A percentile compares a stretch with the other conserved stretches of the same genome.
These are phyloP conservation scores for Macrosoma leucophasiata DNA, from an alignment of 2,888 invertebrate species.

Conservation along the genomic window DNA sequence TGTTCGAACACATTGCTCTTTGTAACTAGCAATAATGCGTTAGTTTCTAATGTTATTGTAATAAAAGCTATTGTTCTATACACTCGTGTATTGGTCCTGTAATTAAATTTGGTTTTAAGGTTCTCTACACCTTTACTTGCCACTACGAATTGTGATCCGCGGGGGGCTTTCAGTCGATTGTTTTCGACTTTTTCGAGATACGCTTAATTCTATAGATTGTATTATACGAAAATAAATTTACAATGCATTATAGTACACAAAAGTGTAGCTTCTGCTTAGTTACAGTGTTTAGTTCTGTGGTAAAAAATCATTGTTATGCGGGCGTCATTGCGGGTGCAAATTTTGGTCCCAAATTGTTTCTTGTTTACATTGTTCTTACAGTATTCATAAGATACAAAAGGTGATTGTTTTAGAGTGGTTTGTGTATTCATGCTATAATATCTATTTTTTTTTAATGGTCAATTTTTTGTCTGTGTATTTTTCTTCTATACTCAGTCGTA, in stretches of 20 bases:
- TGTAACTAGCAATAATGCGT: too few species aligned
- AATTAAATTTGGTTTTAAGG: slow-evolving; percentile 19
- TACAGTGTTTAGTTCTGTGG: slow-evolving; percentile 49
- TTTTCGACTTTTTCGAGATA: slow-evolving; percentile 55
- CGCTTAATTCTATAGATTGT: slow-evolving; percentile 45
- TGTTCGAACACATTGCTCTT: slow-evolving; percentile 3
- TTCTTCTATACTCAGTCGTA: too few species aligned
- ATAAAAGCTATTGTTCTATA: too few species aligned
- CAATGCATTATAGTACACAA: slow-evolving; percentile 35
- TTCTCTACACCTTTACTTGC: slow-evolving; percentile 51
- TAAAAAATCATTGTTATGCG: slow-evolving; percentile 41
- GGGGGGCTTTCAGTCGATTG: slow-evolving; percentile 50
- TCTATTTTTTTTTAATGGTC: too few species aligned
- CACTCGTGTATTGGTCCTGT: too few species aligned
- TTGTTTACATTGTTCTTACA: slow-evolving; percentile 21
- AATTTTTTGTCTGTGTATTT: too few species aligned
- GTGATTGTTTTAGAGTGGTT: slow-evolving; percentile 2
- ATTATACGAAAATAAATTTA: slow-evolving; percentile 44
- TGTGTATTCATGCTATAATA: too few species aligned
- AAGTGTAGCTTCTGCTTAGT: slow-evolving; percentile 45
- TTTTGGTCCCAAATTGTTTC: slow-evolving; percentile 29
- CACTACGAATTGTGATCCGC: slow-evolving; percentile 51
- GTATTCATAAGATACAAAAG: slow-evolving; percentile 3
- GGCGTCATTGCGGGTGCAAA: slow-evolving; percentile 41
- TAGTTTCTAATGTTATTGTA: too few species aligned